phyloP scores from a whole-genome alignment of 2,113 vertebrate genomes.

The Heterochromis multidens region DNA sequence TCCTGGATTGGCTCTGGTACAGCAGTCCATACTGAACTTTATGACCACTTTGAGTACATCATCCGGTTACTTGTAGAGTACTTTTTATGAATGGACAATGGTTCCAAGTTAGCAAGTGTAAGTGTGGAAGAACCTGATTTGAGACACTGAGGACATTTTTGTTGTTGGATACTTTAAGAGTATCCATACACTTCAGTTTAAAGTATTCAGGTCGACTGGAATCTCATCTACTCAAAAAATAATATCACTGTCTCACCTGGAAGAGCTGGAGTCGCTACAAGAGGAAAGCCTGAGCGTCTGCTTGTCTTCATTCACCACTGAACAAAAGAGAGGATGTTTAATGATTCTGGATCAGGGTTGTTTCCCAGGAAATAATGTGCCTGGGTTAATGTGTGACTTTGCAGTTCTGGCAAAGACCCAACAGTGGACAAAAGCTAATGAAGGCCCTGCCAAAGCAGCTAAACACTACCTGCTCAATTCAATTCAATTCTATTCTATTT shows the following conservation, averaged over 20 bases:
- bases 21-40: not conserved
- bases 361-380: not conserved
- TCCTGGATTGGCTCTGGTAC: not conserved
- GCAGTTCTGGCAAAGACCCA: not conserved
- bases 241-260: conserved; percentile 4
- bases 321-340: conserved; percentile 47
- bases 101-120: not conserved
- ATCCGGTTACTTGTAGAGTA: not conserved
- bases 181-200: not conserved
- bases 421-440: not conserved
- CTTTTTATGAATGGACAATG: fast-evolving
- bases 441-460: not conserved
- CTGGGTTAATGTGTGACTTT: conserved; percentile 32
- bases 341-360: not conserved
- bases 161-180: not conserved
- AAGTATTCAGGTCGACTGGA: no score
- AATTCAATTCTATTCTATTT: no score
- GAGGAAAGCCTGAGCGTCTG: not conserved
- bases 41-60: not conserved
- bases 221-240: not conserved
- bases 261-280: not conserved
- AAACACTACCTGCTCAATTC: no score
- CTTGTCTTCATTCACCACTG: conserved; percentile 12
- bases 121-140: fast-evolving
- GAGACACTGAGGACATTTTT: not conserved